A percentile compares a stretch with the other conserved stretches of the same genome.
These are phyloP conservation scores for Cataglyphis rosenhaueri DNA, from an alignment of 2,888 invertebrate genomes.

Conservation along the genomic window DNA sequence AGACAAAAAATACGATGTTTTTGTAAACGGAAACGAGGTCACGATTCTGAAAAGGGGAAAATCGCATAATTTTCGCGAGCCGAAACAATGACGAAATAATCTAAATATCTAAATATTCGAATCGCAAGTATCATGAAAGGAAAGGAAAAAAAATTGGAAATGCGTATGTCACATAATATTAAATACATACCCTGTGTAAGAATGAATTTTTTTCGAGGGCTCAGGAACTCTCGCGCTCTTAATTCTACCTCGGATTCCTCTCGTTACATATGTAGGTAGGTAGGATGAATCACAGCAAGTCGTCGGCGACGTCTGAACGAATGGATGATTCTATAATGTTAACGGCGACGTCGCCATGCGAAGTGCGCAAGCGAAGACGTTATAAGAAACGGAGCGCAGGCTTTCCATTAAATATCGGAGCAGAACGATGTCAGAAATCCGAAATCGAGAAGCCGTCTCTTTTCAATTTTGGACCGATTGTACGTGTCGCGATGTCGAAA, in stretches of 20 bases:
- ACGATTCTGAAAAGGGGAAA: neutral
- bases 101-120: neutral
- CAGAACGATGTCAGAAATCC: neutral
- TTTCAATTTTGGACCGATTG: neutral
- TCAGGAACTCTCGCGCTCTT: conserved; percentile 37
- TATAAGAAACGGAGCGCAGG: conserved; percentile 50
- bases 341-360: conserved; percentile 64
- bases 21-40: neutral
- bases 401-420: conserved; percentile 69
- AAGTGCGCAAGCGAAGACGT: conserved; percentile 44
- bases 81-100: neutral
- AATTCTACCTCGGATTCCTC: conserved; percentile 32
- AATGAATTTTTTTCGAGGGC: conserved; percentile 19
- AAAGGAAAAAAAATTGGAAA: neutral
- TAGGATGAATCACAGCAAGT: conserved; percentile 10
- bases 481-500: conserved; percentile 8
- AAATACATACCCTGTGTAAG: conserved; percentile 11
- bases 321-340: neutral
- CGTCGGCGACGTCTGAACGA: neutral
- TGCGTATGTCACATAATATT: neutral
- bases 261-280: conserved; percentile 14
- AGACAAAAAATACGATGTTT: neutral
- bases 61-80: neutral
- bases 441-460: neutral
- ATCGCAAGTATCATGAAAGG: neutral